Conservation (phyloP, 2,113 vertebrate species). For the Tyrannus savana region DNA sequence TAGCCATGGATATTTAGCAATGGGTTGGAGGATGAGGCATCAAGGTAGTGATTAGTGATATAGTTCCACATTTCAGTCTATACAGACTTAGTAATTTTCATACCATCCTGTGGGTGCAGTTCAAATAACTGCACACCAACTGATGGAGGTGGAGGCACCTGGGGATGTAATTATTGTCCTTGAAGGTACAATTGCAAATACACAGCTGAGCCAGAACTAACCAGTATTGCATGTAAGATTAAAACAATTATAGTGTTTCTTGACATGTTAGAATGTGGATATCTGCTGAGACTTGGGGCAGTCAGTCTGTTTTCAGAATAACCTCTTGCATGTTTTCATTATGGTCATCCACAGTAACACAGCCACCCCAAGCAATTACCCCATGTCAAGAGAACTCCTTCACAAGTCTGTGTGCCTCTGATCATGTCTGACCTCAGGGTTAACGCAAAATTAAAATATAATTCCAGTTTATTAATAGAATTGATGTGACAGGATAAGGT, state of each 20-base stretch:
- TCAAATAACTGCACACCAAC: neutral
- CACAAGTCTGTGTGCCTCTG: neutral
- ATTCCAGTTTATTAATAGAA: neutral
- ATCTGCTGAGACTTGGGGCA: neutral
- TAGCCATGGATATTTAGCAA: neutral
- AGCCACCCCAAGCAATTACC: neutral
- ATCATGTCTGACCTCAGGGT: neutral
- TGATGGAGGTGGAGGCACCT: neutral
- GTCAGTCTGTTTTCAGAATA: neutral
- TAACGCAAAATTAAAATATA: neutral
- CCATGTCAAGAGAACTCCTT: neutral
- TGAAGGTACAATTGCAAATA: neutral
- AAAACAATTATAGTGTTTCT: neutral
- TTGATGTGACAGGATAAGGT: neutral
- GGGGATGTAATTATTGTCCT: neutral
- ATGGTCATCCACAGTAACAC: rapidly evolving
- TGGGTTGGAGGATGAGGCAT: neutral
- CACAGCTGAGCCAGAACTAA: neutral
- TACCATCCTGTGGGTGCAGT: neutral
- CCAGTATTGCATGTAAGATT: neutral
- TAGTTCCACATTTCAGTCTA: neutral
- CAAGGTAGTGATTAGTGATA: neutral
- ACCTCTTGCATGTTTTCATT: neutral
- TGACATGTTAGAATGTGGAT: neutral
- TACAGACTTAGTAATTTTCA: neutral